These are phyloP conservation scores for Luidia sarsii DNA, from an alignment of 53 echinoderm and acorn worm species.

Conservation along the genomic window DNA sequence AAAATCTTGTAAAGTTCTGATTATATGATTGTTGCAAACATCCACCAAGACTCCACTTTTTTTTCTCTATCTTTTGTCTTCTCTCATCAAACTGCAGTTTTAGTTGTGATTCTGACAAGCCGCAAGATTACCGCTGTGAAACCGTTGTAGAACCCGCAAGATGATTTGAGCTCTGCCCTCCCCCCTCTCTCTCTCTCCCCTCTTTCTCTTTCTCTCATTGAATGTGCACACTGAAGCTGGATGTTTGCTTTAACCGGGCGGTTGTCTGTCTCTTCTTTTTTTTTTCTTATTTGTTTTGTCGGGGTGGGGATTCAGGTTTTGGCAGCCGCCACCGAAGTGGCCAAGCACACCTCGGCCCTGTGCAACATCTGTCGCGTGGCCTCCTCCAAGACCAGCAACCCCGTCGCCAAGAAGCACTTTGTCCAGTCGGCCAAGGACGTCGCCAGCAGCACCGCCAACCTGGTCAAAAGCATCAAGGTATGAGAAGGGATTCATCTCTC, in stretches of 20 bases:
- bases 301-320: conserved; percentile 86
- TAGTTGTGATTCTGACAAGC: too few relatives aligned
- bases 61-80: too few relatives aligned
- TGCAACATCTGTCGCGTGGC: conserved; percentile 96
- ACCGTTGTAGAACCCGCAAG: too few relatives aligned
- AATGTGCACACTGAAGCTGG: background rate
- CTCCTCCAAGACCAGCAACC: conserved; percentile 97
- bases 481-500: background rate
- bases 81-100: too few relatives aligned
- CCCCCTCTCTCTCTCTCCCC: too few relatives aligned
- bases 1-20: too few relatives aligned
- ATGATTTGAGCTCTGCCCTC: too few relatives aligned
- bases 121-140: too few relatives aligned
- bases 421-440: conserved; percentile 98
- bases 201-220: too few relatives aligned
- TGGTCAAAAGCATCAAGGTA: conserved; percentile 98
- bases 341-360: conserved; percentile 95
- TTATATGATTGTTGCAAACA: too few relatives aligned
- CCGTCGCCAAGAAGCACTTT: conserved; percentile 98
- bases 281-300: too few relatives aligned
- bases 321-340: conserved; percentile 94
- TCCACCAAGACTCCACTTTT: too few relatives aligned
- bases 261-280: background rate
- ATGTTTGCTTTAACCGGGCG: background rate
- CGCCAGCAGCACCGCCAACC: conserved; percentile 94